phyloP scores from a whole-genome alignment of 2,113 vertebrate species.

The Cheirogaleus medius region DNA sequence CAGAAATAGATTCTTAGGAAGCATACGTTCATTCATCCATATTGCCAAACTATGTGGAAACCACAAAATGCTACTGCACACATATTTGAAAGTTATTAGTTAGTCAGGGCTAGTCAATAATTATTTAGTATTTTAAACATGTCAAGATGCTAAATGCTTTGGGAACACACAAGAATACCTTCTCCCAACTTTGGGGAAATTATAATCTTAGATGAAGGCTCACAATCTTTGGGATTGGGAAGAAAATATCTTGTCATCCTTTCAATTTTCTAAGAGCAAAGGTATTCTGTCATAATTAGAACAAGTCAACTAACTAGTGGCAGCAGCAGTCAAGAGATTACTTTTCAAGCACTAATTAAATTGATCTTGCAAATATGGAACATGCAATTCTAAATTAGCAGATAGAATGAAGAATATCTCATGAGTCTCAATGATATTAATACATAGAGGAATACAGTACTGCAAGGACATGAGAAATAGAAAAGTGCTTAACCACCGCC shows the following conservation, averaged over 20 bases:
- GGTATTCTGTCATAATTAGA: constrained; percentile 44
- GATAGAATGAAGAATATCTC: not conserved
- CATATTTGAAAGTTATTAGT: not conserved
- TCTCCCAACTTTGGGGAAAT: not conserved
- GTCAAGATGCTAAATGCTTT: not conserved
- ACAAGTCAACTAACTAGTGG: not conserved
- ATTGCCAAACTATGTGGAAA: not conserved
- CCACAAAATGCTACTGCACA: not conserved
- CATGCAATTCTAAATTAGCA: constrained; percentile 32
- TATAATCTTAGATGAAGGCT: not conserved
- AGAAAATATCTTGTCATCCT: not conserved
- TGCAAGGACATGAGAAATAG: not conserved
- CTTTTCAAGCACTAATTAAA: constrained; percentile 48
- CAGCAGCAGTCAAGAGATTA: not conserved
- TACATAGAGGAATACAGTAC: not conserved
- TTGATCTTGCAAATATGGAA: constrained; percentile 29
- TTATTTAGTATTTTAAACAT: constrained; percentile 15
- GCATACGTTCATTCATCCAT: not conserved
- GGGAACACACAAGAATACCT: not conserved
- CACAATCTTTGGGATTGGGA: not conserved
- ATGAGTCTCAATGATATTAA: not conserved
- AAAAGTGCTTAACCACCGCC: not conserved
- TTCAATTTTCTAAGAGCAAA: constrained; percentile 14
- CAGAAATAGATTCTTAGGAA: not conserved
- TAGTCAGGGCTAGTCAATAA: not conserved